Evolutionary conservation across 2,797 vertebrate genomes (phyloP).

Genomic region (Eurystomus glaucurus): DNA sequence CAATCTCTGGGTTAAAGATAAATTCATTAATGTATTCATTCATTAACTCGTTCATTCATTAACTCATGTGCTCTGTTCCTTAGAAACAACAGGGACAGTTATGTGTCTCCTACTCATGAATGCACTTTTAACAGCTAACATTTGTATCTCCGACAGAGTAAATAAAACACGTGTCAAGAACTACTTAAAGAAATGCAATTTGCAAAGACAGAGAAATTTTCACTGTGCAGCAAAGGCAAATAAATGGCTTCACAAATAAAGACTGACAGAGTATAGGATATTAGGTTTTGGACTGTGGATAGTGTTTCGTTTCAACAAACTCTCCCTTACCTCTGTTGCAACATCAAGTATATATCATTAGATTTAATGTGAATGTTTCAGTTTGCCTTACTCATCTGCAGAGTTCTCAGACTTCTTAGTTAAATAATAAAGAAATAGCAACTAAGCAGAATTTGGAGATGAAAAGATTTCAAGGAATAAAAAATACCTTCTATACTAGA

Average conservation of each 20-base stretch:
- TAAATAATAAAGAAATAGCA: background rate
- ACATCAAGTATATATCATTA: background rate
- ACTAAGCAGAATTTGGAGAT: background rate
- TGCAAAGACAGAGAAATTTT: background rate
- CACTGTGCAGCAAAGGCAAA: background rate
- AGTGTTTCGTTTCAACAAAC: background rate
- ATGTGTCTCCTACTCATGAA: background rate
- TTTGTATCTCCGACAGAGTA: background rate
- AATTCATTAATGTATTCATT: constrained; percentile 29
- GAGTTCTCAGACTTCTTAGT: background rate
- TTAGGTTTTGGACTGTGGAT: background rate
- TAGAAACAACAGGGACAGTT: background rate
- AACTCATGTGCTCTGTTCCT: background rate
- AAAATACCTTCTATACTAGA: background rate
- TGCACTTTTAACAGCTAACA: background rate
- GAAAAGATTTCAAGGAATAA: background rate
- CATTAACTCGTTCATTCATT: constrained; percentile 46
- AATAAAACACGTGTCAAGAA: background rate
- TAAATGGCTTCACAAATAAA: background rate
- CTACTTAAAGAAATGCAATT: background rate
- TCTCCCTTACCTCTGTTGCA: background rate
- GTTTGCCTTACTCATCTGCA: background rate
- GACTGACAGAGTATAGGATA: background rate
- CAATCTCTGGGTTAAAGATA: constrained; percentile 17
- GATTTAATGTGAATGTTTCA: background rate